Percentiles rank a stretch among this genome's conserved stretches.
These are phyloP conservation scores for Zaprionus camerounensis DNA, from an alignment of 1,140 invertebrate species.

Conservation along the genomic window DNA sequence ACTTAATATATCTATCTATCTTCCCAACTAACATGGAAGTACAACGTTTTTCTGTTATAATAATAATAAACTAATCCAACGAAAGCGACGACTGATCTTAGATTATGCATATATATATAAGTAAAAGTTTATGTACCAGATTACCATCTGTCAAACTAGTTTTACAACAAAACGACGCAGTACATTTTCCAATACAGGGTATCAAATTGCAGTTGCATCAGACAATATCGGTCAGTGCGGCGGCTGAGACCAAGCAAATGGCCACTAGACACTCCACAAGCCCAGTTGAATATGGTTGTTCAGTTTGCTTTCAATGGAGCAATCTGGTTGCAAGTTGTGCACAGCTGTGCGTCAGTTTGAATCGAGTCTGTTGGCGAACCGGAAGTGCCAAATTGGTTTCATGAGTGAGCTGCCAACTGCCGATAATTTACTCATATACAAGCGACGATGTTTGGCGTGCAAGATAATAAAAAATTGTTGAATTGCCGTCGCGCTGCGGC, in stretches of 20 bases:
- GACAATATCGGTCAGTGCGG: conserved; percentile 33
- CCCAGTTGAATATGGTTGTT: conserved; percentile 13
- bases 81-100: neutral
- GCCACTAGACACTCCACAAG: conserved; percentile 20
- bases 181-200: neutral
- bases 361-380: conserved; percentile 37
- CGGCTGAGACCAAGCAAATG: conserved; percentile 38
- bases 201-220: conserved; percentile 34
- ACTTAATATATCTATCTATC: too few relatives aligned
- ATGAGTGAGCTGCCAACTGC: conserved; percentile 38
- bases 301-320: conserved; percentile 51
- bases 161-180: neutral
- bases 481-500: conserved; percentile 17
- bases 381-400: conserved; percentile 62
- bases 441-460: conserved; percentile 49
- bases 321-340: conserved; percentile 59
- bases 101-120: neutral
- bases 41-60: neutral
- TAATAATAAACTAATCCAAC: too few relatives aligned
- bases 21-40: too few relatives aligned
- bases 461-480: conserved; percentile 51
- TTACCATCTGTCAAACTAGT: neutral
- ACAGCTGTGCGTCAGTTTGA: conserved; percentile 20
- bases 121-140: neutral
- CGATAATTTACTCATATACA: conserved; percentile 42